Evolutionary conservation across 2,113 vertebrate species (phyloP).

Genomic region (Neoarius graeffei): DNA sequence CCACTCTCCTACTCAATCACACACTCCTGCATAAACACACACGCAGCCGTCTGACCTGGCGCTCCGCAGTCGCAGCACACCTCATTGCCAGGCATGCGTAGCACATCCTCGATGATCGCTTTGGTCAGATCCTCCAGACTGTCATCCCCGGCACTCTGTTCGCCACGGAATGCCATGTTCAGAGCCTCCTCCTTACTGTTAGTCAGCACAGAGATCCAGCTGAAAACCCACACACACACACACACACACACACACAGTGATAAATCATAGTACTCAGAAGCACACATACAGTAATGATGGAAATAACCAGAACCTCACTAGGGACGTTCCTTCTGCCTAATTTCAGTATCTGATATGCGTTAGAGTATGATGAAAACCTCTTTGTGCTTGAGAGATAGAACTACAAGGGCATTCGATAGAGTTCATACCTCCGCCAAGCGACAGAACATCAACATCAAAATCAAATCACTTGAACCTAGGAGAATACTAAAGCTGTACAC

Average conservation of each 20-base stretch:
- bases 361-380: neutral
- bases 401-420: too few species aligned
- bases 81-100: constrained; percentile 83
- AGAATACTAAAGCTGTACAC: too few species aligned
- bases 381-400: neutral
- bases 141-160: constrained; percentile 85
- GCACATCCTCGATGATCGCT: constrained; percentile 87
- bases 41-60: constrained; percentile 43
- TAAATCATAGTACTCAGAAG: too few species aligned
- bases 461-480: too few species aligned
- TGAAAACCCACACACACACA: constrained; percentile 53
- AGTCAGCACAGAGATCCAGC: constrained; percentile 89
- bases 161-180: constrained; percentile 87
- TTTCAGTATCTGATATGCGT: neutral
- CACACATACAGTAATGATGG: too few species aligned
- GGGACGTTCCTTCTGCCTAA: neutral
- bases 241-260: neutral
- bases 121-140: constrained; percentile 86
- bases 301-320: too few species aligned
- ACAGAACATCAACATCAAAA: too few species aligned
- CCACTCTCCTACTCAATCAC: neutral
- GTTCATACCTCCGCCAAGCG: too few species aligned
- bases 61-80: constrained; percentile 72
- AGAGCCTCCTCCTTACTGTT: constrained; percentile 92
- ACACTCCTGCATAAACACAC: neutral